Evolutionary conservation across 2,113 vertebrate species (phyloP).

Genomic region (Ammodytes dubius): DNA sequence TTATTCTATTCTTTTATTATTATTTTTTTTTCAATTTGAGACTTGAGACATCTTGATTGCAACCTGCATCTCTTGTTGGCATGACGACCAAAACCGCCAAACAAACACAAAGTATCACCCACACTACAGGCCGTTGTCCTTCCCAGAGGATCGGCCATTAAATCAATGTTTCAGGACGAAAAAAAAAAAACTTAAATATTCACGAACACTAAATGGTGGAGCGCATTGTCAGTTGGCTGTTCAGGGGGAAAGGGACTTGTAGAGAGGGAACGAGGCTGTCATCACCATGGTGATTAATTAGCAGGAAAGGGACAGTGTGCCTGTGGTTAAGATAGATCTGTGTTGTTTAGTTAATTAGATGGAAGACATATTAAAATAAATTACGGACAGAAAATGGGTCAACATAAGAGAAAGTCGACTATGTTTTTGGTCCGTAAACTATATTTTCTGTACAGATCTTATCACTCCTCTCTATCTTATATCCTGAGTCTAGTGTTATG

Average conservation of each 20-base stretch:
- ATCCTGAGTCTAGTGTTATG: no score
- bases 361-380: neutral
- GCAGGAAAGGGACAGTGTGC: constrained; percentile 11
- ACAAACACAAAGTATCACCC: neutral
- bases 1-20: no score
- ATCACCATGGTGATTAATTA: constrained; percentile 50
- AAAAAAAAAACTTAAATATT: constrained; percentile 15
- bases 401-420: constrained; percentile 3
- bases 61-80: neutral
- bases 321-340: constrained; percentile 38
- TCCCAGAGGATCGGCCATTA: neutral
- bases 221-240: neutral
- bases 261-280: constrained; percentile 8
- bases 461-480: neutral
- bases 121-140: neutral
- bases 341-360: constrained; percentile 53
- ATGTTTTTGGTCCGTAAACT: neutral
- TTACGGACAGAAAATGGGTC: constrained; percentile 14
- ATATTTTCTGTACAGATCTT: neutral
- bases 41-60: no score
- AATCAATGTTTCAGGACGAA: neutral
- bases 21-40: no score
- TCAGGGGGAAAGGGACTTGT: neutral
- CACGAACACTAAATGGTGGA: constrained; percentile 4
- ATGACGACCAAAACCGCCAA: neutral